Conservation (phyloP, 2,113 vertebrate species). For the Grus americana region DNA sequence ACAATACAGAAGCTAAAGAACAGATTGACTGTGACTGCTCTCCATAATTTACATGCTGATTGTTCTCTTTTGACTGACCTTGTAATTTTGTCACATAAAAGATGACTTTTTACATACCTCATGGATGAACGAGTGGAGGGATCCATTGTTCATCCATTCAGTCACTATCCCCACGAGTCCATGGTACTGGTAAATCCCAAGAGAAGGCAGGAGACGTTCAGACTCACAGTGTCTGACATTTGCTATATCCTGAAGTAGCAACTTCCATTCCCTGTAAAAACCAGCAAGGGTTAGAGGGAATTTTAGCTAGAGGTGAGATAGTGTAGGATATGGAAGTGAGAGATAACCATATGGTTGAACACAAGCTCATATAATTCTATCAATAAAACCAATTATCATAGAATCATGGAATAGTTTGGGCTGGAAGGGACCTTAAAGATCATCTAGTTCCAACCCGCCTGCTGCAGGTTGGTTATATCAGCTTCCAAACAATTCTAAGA, state of each 20-base stretch:
- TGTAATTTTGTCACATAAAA: neutral
- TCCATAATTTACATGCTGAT: neutral
- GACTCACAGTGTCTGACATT: neutral
- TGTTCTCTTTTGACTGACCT: neutral
- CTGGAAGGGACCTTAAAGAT: no score
- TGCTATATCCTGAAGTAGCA: slow-evolving; percentile 40
- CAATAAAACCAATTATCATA: neutral
- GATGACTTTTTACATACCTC: slow-evolving; percentile 59
- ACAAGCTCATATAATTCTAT: neutral
- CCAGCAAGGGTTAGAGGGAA: neutral
- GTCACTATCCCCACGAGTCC: slow-evolving; percentile 63
- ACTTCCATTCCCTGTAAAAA: slow-evolving; percentile 27
- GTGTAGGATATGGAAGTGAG: neutral
- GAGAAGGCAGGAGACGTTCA: slow-evolving; percentile 49
- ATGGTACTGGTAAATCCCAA: slow-evolving; percentile 67
- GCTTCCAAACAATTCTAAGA: neutral
- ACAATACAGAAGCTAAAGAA: neutral
- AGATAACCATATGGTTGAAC: neutral
- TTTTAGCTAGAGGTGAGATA: neutral
- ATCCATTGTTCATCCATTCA: slow-evolving; percentile 78
- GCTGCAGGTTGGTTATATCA: neutral
- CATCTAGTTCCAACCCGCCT: no score
- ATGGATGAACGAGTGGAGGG: slow-evolving; percentile 69
- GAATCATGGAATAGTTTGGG: no score
- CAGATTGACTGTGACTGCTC: neutral